Percentiles rank a stretch among this genome's conserved stretches.
phyloP scores from a whole-genome alignment of 2,113 vertebrate genomes.

The Polypterus bichir region DNA sequence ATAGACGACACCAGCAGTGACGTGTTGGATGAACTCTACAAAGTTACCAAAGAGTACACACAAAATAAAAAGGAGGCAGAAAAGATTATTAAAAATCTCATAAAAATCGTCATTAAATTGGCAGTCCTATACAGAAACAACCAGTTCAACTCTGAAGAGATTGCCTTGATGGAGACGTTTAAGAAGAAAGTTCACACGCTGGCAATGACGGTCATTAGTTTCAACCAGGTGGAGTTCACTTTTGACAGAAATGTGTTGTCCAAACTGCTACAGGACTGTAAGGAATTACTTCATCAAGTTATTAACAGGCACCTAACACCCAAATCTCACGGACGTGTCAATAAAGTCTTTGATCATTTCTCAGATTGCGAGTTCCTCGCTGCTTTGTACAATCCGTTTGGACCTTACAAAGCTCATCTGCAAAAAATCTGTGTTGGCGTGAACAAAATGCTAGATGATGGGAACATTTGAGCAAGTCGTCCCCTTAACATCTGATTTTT shows the following conservation, averaged over 20 bases:
- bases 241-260: conserved; percentile 67
- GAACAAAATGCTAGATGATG: conserved; percentile 75
- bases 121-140: conserved; percentile 68
- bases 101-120: conserved; percentile 72
- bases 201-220: conserved; percentile 73
- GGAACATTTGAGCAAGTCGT: conserved; percentile 50
- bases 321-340: conserved; percentile 66
- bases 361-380: conserved; percentile 71
- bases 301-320: conserved; percentile 69
- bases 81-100: conserved; percentile 70
- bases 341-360: conserved; percentile 73
- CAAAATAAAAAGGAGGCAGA: conserved; percentile 67
- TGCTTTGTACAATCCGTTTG: conserved; percentile 67
- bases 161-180: conserved; percentile 60
- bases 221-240: conserved; percentile 72
- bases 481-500: background rate
- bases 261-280: conserved; percentile 56
- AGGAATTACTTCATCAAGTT: conserved; percentile 62
- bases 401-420: conserved; percentile 59
- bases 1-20: conserved; percentile 75
- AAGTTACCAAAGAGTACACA: conserved; percentile 62
- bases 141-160: conserved; percentile 67
- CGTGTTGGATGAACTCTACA: conserved; percentile 70
- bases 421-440: conserved; percentile 69
- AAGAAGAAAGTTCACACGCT: conserved; percentile 75